These are phyloP conservation scores for Papilio elwesi DNA, from an alignment of 2,888 invertebrate species.

Conservation along the genomic window DNA sequence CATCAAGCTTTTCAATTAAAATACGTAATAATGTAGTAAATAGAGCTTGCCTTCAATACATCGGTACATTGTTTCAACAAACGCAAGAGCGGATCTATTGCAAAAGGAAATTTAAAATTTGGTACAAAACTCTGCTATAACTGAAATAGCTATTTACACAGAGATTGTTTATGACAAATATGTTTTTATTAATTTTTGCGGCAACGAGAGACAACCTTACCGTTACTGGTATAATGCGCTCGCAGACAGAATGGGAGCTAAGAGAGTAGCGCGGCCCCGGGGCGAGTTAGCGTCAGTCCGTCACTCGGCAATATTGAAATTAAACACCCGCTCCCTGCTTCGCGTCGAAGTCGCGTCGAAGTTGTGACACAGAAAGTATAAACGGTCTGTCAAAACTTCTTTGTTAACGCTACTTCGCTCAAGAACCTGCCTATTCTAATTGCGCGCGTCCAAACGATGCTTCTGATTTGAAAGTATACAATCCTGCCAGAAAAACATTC, in stretches of 20 bases:
- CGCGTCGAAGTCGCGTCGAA: no score
- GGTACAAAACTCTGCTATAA: slow-evolving; percentile 51
- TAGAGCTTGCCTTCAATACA: slow-evolving; percentile 55
- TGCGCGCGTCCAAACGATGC: no score
- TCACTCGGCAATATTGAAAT: no score
- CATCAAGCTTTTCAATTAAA: slow-evolving; percentile 2
- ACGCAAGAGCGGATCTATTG: slow-evolving; percentile 52
- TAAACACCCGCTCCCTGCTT: no score
- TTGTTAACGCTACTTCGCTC: no score
- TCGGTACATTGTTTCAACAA: slow-evolving; percentile 71
- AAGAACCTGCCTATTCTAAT: no score
- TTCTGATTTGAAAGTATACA: no score
- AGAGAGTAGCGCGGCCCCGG: not conserved
- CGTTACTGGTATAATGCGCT: no score
- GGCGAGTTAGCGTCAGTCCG: no score
- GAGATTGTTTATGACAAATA: slow-evolving; percentile 65
- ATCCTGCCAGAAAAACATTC: no score
- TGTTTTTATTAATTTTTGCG: not conserved
- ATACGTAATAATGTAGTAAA: slow-evolving; percentile 23
- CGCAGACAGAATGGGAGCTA: not conserved
- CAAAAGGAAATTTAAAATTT: slow-evolving; percentile 45
- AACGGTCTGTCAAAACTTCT: not conserved
- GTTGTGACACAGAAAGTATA: not conserved
- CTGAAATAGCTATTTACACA: slow-evolving; percentile 68
- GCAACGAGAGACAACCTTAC: not conserved